Evolutionary conservation across 2,113 vertebrate genomes (phyloP), one percentile per base, ranked within the genome.

Genomic region (Pandion haliaetus): DNA sequence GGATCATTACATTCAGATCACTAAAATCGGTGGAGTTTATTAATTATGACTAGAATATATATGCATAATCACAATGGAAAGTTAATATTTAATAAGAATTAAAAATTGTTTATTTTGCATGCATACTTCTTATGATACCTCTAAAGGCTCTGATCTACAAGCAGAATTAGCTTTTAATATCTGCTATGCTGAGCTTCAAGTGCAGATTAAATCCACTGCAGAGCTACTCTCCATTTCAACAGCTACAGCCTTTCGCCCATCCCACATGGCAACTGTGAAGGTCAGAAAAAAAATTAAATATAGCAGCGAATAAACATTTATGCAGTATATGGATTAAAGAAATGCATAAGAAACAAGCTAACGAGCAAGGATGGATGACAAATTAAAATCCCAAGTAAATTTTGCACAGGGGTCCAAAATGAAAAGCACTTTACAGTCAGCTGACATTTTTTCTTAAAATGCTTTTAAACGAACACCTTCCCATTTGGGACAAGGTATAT

Each of bases 1-100:
- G 49, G 20, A 83, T 86, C 81, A 90, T 52, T 96, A 65, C 91
- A 78, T 86, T 92, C 85, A 82, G 76, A 84, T 86, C 76, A 82
- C 58, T 81, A 24, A 92, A 89, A 95, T 84, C 57, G 20, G 92
- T 82, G 74, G 74, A 85, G 45, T 85, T 72, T 14, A 71, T 78
- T 90, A 86, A 94, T 95, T 90, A 88, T 12, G 65, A 21, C 57
- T 71, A 17, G 20, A 54, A 31, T n/a, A 10, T n/a, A 57, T 8
- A 20, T 74, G 42, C 61, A n/a, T 23, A 79, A 74, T 54, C 44
- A 32, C 63, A 82, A 61, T 7, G 31, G 12, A 86, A 40, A 34
- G 63, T 36, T 91, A 92, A 61, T 84, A 85, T 94, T 89, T 61
- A 88, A 55, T 29, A 69, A 49, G 82, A 90, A 59, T 62, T 88